A percentile compares a stretch with the other conserved stretches of the same genome.
Evolutionary conservation across 2,797 vertebrate genomes (phyloP).

Genomic region (Alexandromys oeconomus): DNA sequence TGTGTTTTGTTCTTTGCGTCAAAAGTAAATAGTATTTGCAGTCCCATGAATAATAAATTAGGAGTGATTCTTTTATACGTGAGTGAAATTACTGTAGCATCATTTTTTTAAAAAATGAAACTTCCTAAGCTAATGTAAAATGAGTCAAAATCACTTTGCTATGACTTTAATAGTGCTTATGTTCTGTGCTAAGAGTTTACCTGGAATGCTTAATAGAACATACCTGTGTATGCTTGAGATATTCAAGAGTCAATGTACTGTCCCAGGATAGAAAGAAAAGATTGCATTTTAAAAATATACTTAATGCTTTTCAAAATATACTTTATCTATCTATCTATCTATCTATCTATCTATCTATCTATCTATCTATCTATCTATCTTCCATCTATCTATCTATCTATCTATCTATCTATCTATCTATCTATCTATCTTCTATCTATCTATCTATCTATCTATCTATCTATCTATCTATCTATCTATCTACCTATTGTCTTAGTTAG

Average conservation of each 20-base stretch:
- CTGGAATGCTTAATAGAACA: not conserved
- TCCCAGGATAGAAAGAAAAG: not conserved
- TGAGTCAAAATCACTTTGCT: slow-evolving; percentile 21
- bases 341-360: not conserved
- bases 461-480: too few species aligned
- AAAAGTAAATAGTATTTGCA: slow-evolving; percentile 36
- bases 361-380: not conserved
- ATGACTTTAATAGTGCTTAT: not conserved
- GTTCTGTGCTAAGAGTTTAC: not conserved
- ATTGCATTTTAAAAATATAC: slow-evolving; percentile 4
- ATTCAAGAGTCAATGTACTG: slow-evolving; percentile 33
- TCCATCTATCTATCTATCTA: not conserved
- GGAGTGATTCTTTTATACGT: slow-evolving; percentile 23
- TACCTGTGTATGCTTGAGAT: not conserved
- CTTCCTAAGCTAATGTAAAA: not conserved
- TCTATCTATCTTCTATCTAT: too few species aligned
- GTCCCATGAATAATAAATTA: slow-evolving; percentile 10
- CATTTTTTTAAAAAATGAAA: not conserved
- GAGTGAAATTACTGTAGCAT: not conserved
- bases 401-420: not conserved
- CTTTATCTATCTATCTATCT: not conserved
- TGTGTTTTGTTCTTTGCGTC: slow-evolving; percentile 33
- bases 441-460: too few species aligned
- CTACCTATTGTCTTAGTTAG: not conserved
- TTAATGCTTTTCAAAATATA: not conserved